These are phyloP conservation scores for Homarus americanus DNA, from an alignment of 1,140 invertebrate species.

Conservation along the genomic window DNA sequence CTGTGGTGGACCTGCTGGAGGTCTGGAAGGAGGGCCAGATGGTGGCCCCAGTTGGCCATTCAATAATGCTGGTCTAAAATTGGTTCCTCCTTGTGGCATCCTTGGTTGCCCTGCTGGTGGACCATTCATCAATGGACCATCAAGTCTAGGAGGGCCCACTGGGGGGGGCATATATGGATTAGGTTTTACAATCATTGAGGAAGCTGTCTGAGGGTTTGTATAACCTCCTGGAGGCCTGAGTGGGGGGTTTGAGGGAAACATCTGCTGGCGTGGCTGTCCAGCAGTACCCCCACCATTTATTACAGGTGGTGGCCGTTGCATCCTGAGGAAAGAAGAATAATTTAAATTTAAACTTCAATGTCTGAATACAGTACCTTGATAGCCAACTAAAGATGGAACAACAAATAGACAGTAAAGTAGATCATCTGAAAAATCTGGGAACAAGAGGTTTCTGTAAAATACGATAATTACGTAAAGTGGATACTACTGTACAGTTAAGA, in stretches of 20 bases:
- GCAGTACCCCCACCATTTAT: slow-evolving; percentile 53
- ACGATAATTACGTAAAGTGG: too few relatives aligned
- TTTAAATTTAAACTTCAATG: too few relatives aligned
- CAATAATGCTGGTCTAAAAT: slow-evolving; percentile 12
- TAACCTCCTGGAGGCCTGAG: slow-evolving; percentile 9
- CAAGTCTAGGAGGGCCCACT: slow-evolving; percentile 18
- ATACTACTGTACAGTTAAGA: too few relatives aligned
- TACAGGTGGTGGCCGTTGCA: slow-evolving; percentile 53
- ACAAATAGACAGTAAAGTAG: too few relatives aligned
- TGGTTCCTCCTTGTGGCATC: not conserved
- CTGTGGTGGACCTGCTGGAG: not conserved
- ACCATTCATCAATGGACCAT: slow-evolving; percentile 53
- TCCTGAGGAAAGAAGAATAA: slow-evolving; percentile 39
- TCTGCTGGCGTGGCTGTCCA: not conserved
- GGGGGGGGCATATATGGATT: not conserved
- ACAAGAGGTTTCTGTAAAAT: too few relatives aligned
- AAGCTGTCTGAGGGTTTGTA: not conserved
- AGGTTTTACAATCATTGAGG: not conserved
- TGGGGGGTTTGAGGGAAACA: not conserved
- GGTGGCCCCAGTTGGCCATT: slow-evolving; percentile 39
- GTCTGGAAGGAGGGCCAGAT: not conserved
- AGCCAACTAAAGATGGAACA: too few relatives aligned
- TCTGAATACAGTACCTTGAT: too few relatives aligned
- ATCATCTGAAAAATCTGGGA: too few relatives aligned
- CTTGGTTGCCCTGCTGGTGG: slow-evolving; percentile 33